Conservation (phyloP, 2,888 invertebrate genomes). For the Noctua janthina region DNA sequence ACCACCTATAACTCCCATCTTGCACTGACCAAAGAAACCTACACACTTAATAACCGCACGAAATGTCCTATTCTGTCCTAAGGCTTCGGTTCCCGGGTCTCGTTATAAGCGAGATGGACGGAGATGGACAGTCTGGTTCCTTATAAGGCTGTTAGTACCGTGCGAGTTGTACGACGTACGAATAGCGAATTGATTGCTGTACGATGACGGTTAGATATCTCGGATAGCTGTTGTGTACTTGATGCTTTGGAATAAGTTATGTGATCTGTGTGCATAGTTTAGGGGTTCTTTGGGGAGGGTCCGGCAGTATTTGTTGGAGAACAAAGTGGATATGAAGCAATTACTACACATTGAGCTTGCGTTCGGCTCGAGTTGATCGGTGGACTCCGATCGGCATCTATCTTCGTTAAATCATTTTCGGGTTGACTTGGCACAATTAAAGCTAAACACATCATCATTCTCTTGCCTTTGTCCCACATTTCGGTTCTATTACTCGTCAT, state of each 20-base stretch:
- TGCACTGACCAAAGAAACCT: constrained; percentile 49
- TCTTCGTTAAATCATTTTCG: background rate
- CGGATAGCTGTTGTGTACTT: constrained; percentile 31
- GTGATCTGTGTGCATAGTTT: background rate
- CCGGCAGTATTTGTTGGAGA: background rate
- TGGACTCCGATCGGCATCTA: background rate
- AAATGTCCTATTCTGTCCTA: constrained; percentile 59
- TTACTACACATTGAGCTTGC: background rate
- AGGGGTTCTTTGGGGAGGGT: background rate
- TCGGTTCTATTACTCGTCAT: too few relatives aligned
- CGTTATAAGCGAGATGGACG: constrained; percentile 57
- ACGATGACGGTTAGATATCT: constrained; percentile 38
- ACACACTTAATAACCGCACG: constrained; percentile 57
- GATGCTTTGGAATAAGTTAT: constrained; percentile 16
- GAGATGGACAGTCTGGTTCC: constrained; percentile 55
- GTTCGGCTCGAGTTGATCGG: background rate
- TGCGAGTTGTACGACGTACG: constrained; percentile 43
- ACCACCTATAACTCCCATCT: constrained; percentile 41
- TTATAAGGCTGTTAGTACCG: constrained; percentile 51
- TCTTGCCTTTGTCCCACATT: too few relatives aligned
- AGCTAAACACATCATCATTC: too few relatives aligned
- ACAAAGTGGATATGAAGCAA: background rate
- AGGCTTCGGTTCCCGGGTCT: constrained; percentile 38
- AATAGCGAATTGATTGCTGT: constrained; percentile 57
- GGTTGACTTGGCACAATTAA: background rate